These are phyloP conservation scores for Tachuris rubrigastra DNA, from an alignment of 2,113 vertebrate species.

Conservation along the genomic window DNA sequence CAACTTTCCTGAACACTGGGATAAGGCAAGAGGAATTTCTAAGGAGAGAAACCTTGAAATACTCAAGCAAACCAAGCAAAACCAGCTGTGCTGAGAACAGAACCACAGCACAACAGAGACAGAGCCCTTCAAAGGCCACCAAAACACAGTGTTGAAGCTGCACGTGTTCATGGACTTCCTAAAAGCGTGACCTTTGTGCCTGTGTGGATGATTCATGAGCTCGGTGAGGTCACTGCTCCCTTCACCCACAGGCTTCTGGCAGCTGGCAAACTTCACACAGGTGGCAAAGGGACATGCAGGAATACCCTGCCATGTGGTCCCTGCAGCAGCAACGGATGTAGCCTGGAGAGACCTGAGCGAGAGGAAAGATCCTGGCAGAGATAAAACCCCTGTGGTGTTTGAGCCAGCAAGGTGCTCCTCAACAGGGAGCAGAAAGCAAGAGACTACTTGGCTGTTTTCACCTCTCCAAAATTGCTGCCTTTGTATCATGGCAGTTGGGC, in stretches of 20 bases:
- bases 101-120: not conserved
- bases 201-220: accelerated
- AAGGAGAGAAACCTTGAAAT: not conserved
- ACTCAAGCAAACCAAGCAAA: not conserved
- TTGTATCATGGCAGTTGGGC: not conserved
- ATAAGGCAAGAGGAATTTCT: not conserved
- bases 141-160: accelerated
- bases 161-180: accelerated
- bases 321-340: not conserved
- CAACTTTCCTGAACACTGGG: not conserved
- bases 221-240: accelerated
- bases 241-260: not conserved
- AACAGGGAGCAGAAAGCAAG: not conserved
- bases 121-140: not conserved
- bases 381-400: not conserved
- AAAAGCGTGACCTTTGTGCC: not conserved
- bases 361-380: not conserved
- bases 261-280: not conserved
- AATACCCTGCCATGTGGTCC: not conserved
- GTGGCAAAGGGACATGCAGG: not conserved
- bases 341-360: not conserved
- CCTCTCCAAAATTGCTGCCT: not conserved
- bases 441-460: not conserved
- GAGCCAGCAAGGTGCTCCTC: not conserved
- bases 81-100: not conserved